These are phyloP conservation scores for Ibycter americanus DNA, from an alignment of 2,797 vertebrate species.

Conservation along the genomic window DNA sequence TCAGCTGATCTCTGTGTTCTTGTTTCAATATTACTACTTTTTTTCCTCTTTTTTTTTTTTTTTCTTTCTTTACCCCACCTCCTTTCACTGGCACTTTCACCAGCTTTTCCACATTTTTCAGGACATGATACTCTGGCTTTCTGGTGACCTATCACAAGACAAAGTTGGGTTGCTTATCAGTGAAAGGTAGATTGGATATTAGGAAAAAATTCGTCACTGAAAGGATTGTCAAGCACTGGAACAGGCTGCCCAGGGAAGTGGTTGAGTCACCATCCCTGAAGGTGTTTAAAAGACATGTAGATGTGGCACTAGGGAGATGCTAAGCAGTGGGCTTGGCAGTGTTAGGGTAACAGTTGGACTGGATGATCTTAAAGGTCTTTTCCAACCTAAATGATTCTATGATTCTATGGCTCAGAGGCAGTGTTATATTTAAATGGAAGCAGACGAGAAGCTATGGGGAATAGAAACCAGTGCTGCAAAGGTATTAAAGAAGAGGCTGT, in stretches of 20 bases:
- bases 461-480: slow-evolving; percentile 13
- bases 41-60: rapidly evolving
- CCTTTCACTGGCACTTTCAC: slow-evolving; percentile 26
- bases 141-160: slow-evolving; percentile 26
- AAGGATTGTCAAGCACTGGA: too few species aligned
- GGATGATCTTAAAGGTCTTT: too few species aligned
- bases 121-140: slow-evolving; percentile 34
- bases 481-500: slow-evolving; percentile 42
- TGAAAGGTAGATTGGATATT: slow-evolving; percentile 10
- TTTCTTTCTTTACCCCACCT: neutral
- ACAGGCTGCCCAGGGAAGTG: too few species aligned
- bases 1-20: neutral
- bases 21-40: slow-evolving; percentile 29
- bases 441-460: slow-evolving; percentile 34
- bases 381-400: too few species aligned
- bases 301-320: too few species aligned
- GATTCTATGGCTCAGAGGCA: neutral
- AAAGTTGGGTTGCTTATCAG: slow-evolving; percentile 60
- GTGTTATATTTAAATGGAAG: slow-evolving; percentile 30
- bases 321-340: too few species aligned
- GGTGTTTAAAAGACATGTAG: too few species aligned
- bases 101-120: slow-evolving; percentile 15
- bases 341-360: too few species aligned
- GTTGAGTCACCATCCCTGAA: too few species aligned
- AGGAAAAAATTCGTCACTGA: too few species aligned